Conservation (phyloP, 2,888 invertebrate species). For the Thyatira batis region DNA sequence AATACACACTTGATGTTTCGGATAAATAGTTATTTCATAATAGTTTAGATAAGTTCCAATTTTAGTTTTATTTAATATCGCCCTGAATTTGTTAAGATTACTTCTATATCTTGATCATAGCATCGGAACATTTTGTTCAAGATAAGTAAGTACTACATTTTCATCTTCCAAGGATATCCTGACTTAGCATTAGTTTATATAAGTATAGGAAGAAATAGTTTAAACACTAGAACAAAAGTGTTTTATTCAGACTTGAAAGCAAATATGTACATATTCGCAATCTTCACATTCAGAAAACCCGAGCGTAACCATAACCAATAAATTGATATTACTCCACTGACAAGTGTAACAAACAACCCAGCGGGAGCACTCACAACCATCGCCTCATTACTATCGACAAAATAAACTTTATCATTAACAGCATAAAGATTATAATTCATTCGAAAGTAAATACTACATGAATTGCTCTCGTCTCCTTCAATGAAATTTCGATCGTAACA, state of each 20-base stretch:
- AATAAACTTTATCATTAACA: not conserved
- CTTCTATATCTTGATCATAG: no score
- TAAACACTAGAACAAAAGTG: no score
- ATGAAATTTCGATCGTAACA: not conserved
- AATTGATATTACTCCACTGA: constrained; percentile 57
- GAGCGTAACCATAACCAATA: constrained; percentile 40
- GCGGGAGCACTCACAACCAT: constrained; percentile 46
- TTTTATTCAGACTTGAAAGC: no score
- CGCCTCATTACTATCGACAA: constrained; percentile 13
- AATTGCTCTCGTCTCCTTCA: not conserved
- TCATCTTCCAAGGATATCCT: no score
- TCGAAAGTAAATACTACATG: constrained; percentile 1
- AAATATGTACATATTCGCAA: not conserved
- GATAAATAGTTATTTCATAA: not conserved
- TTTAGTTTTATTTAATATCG: no score
- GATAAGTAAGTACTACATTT: no score
- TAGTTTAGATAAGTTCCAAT: no score
- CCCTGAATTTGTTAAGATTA: no score
- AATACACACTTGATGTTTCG: not conserved
- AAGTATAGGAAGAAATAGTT: no score
- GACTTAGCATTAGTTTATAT: no score
- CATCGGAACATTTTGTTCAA: no score
- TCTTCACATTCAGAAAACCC: not conserved
- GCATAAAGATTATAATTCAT: constrained; percentile 7
- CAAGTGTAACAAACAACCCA: constrained; percentile 64